These are phyloP conservation scores for Drosophila cognata DNA, from an alignment of 2,888 invertebrate genomes.

Conservation along the genomic window DNA sequence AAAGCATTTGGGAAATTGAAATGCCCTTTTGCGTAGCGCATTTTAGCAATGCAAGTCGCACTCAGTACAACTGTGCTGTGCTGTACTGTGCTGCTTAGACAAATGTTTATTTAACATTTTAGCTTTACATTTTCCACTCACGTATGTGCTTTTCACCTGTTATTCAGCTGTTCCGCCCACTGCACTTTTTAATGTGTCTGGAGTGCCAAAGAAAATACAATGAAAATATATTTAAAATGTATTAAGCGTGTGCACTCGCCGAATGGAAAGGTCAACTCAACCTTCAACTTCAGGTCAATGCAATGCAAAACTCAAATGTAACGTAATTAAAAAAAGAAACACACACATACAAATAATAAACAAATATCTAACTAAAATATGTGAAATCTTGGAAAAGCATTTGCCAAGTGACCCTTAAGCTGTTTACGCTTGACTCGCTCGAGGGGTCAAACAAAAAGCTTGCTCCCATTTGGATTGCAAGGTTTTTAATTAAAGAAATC, in stretches of 20 bases:
- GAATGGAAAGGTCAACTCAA: constrained; percentile 1
- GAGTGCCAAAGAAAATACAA: neutral
- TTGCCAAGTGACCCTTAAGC: constrained; percentile 7
- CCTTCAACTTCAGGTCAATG: constrained; percentile 1
- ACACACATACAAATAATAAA: neutral
- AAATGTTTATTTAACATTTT: constrained; percentile 70
- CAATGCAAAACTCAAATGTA: neutral
- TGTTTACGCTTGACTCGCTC: constrained; percentile 34
- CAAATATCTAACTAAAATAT: neutral
- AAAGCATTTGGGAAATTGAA: constrained; percentile 10
- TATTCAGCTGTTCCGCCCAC: constrained; percentile 33
- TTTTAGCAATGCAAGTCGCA: constrained; percentile 48
- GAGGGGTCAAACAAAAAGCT: constrained; percentile 39
- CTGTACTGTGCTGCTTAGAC: constrained; percentile 29
- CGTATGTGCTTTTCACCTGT: constrained; percentile 58
- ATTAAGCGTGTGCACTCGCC: constrained; percentile 9
- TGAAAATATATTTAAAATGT: constrained; percentile 19
- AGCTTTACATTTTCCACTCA: constrained; percentile 56
- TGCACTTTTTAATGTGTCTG: constrained; percentile 43
- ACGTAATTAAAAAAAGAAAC: neutral
- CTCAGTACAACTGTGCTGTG: neutral
- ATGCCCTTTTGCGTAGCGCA: constrained; percentile 22
- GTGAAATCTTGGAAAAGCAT: neutral
- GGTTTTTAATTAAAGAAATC: constrained; percentile 36
- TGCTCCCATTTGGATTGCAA: constrained; percentile 19